These are phyloP conservation scores for Tachysurus vachellii DNA, from an alignment of 2,113 vertebrate species.

Conservation along the genomic window DNA sequence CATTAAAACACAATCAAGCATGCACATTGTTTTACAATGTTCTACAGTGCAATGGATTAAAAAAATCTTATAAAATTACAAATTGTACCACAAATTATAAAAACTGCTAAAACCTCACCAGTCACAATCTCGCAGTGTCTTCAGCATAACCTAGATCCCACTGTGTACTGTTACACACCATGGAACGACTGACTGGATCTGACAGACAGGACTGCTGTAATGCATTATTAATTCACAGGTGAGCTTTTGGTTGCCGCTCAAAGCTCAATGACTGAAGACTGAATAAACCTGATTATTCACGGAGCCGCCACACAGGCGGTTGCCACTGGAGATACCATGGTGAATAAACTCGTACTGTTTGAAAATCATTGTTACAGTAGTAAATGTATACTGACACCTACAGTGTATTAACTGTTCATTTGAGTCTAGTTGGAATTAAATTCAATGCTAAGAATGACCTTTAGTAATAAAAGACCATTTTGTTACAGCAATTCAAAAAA, in stretches of 20 bases:
- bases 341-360: conserved; percentile 23
- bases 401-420: not conserved
- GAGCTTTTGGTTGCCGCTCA: not conserved
- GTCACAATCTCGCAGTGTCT: not conserved
- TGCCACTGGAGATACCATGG: conserved; percentile 23
- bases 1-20: not conserved
- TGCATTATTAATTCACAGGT: conserved; percentile 72
- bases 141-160: conserved; percentile 4
- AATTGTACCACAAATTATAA: not conserved
- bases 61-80: not conserved
- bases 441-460: not conserved
- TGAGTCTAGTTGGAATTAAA: not conserved
- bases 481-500: not conserved
- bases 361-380: conserved; percentile 9
- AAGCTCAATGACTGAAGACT: conserved; percentile 11
- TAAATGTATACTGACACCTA: not conserved
- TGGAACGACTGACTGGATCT: conserved; percentile 6
- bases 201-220: conserved; percentile 27
- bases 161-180: not conserved
- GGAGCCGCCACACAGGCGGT: conserved; percentile 11
- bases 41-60: not conserved
- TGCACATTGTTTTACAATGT: too few species aligned
- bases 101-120: conserved; percentile 23
- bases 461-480: not conserved
- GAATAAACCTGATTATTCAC: conserved; percentile 29